A percentile compares a stretch with the other conserved stretches of the same genome.
phyloP scores from a whole-genome alignment of 2,797 vertebrate species.

The Oophaga sylvatica region DNA sequence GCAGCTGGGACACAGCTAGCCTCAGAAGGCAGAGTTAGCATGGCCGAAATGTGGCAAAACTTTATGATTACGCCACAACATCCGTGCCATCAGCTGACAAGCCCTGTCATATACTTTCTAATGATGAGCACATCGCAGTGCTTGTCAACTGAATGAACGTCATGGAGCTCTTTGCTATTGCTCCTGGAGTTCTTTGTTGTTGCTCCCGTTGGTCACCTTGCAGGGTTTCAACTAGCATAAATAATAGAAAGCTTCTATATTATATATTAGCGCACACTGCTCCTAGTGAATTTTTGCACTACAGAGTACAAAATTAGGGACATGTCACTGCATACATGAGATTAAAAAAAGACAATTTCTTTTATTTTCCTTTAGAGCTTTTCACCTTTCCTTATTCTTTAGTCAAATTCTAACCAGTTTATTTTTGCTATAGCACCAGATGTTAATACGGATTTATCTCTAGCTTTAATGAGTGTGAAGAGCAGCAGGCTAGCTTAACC shows the following conservation, averaged over 20 bases:
- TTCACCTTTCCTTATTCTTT: background rate
- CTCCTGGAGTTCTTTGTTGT: too few species aligned
- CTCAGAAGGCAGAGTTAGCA: too few species aligned
- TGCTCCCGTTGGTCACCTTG: background rate
- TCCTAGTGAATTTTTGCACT: background rate
- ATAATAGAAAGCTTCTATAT: too few species aligned
- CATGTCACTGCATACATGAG: background rate
- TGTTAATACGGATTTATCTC: conserved; percentile 1
- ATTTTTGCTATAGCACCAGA: background rate
- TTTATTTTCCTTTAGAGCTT: background rate
- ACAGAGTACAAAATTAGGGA: background rate
- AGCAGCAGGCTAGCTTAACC: conserved; percentile 17
- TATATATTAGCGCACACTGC: too few species aligned
- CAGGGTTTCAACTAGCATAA: background rate
- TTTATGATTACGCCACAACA: too few species aligned
- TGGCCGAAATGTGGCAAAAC: too few species aligned
- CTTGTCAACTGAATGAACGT: too few species aligned
- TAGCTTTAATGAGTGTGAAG: conserved; percentile 5
- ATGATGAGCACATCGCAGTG: too few species aligned
- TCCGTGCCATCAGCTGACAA: background rate
- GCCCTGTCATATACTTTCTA: too few species aligned
- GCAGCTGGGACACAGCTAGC: too few species aligned
- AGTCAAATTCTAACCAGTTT: background rate
- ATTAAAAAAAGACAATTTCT: background rate
- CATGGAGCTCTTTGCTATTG: too few species aligned